Percentiles rank a stretch among this genome's conserved stretches.
Evolutionary conservation across 2,797 vertebrate genomes (phyloP).

Genomic region (Thamnophis elegans): DNA sequence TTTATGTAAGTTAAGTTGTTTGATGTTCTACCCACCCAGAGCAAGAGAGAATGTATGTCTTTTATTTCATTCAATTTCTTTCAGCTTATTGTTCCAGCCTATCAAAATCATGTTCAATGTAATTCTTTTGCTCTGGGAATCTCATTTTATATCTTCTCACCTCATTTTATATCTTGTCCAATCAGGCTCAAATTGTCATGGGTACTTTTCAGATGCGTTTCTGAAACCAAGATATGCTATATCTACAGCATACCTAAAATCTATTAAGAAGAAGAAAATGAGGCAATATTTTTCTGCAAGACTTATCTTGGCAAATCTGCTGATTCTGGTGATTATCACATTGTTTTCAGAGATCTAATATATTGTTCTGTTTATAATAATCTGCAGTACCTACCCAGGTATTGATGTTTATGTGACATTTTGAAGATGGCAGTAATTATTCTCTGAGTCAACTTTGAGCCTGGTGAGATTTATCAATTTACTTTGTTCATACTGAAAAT

Average conservation of each 20-base stretch:
- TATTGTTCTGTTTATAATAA: not conserved
- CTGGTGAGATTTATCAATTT: too few relatives aligned
- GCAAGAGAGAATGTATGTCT: not conserved
- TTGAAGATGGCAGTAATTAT: not conserved
- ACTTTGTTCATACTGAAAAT: too few relatives aligned
- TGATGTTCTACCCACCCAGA: not conserved
- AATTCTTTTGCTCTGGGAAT: not conserved
- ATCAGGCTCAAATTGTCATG: not conserved
- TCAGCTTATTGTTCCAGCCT: not conserved
- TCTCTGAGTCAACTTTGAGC: too few relatives aligned
- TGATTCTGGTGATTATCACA: not conserved
- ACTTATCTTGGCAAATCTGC: not conserved
- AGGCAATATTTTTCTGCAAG: not conserved
- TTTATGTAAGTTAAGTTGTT: not conserved
- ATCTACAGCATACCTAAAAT: not conserved
- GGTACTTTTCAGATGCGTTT: not conserved
- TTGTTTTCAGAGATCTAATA: not conserved
- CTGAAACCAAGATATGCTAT: not conserved
- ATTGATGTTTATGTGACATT: not conserved
- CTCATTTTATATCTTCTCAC: not conserved
- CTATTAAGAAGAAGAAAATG: not conserved
- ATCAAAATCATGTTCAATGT: not conserved
- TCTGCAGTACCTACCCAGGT: not conserved
- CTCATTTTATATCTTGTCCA: not conserved
- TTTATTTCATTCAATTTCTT: not conserved